Evolutionary conservation across 2,113 vertebrate genomes (phyloP), one percentile per base, ranked within the genome.

Genomic region (Phyllostomus discolor): DNA sequence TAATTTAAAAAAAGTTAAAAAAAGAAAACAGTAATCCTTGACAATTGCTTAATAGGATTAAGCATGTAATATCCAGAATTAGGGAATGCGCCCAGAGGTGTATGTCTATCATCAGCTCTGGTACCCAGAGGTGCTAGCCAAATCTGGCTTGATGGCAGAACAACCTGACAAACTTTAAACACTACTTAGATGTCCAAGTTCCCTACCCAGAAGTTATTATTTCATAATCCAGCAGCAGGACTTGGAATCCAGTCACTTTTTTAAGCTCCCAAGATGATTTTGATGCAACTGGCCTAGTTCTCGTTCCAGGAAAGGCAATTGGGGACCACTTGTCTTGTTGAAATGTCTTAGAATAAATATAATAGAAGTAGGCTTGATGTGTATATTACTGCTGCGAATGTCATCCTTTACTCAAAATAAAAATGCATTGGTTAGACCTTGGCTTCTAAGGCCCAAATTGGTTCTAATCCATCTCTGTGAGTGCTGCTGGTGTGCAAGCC

Each of bases 291-390:
- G 31, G 19, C 17, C 66, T 46, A 28, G 24, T 72, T 35, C 31
- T 94, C 28, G 20, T 96, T 92, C 94, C n/a, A 67, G 48, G 59
- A 90, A 94, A 87, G 46, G 12, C 66, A 70, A 33, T 1, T 50
- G 9, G 15, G 33, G 52, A 70, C 26, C 82, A 92, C 12, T 84
- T 8, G 3, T 62, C 80, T 93, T 81, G 16, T 78, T 87, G 64
- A 80, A 73, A 4, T 75, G 7, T 75, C 54, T 75, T 87, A 96
- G 33, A 86, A 83, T 94, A 95, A 86, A 73, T 70, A 90, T 31
- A 20, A 35, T 12, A 62, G 54, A 93, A 66, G 12, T 35, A 59
- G 24, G 11, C 11, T 87, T 92, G 16, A 46, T 35, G n/a, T 88
- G 38, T 59, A n/a, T 81, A 46, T 81, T 67, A 48, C 67, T 70